Conservation (phyloP, 1,140 invertebrate genomes). For the Nilaparvata lugens region DNA sequence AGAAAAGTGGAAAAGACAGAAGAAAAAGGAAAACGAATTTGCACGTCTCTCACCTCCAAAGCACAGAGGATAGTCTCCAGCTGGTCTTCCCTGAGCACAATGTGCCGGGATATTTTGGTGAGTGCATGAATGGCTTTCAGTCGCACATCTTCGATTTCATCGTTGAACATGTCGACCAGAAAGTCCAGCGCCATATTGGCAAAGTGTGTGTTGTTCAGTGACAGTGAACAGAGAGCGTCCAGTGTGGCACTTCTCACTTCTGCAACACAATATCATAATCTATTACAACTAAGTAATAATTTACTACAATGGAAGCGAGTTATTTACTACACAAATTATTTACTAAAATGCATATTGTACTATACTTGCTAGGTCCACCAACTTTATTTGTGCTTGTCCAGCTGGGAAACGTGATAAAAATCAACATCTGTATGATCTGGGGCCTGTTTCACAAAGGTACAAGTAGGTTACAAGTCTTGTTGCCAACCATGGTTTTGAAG, state of each 20-base stretch:
- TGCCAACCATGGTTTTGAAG: too few species aligned
- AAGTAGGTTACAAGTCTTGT: too few species aligned
- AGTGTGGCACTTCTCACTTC: constrained; percentile 92
- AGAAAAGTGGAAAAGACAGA: too few species aligned
- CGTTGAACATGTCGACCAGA: constrained; percentile 99
- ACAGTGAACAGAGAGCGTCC: constrained; percentile 85
- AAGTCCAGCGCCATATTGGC: constrained; percentile 86
- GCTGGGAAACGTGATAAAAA: too few species aligned
- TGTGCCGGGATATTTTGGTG: constrained; percentile 76
- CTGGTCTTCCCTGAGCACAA: constrained; percentile 88
- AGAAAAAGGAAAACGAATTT: too few species aligned
- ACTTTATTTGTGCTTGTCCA: too few species aligned
- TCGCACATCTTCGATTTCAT: constrained; percentile 96
- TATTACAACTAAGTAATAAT: too few species aligned
- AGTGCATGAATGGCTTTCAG: constrained; percentile 89
- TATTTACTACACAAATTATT: too few species aligned
- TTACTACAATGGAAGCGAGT: not conserved
- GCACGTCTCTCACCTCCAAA: constrained; percentile 61
- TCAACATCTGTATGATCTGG: too few species aligned
- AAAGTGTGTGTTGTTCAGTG: constrained; percentile 74
- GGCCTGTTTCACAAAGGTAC: too few species aligned
- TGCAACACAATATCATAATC: constrained; percentile 35
- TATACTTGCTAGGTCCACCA: not conserved
- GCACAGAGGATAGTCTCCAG: constrained; percentile 90
- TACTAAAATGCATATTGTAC: too few species aligned